phyloP scores from a whole-genome alignment of 2,888 invertebrate species.

The Vesta saturnalis region DNA sequence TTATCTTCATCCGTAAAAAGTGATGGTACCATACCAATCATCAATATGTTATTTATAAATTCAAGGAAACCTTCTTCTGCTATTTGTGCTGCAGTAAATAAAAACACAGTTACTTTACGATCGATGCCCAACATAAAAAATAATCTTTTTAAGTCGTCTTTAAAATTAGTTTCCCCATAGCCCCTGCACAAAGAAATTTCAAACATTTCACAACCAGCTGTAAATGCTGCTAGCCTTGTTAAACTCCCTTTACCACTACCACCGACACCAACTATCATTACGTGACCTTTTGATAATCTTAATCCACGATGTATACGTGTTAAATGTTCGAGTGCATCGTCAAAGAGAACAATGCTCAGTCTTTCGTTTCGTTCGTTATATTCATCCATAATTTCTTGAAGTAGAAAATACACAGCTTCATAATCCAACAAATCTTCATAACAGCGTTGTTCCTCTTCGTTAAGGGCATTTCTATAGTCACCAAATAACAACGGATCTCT shows the following conservation, averaged over 20 bases:
- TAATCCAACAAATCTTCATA: constrained; percentile 93
- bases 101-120: constrained; percentile 80
- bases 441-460: constrained; percentile 79
- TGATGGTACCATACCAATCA: constrained; percentile 86
- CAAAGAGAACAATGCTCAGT: constrained; percentile 86
- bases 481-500: constrained; percentile 88
- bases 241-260: constrained; percentile 90
- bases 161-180: constrained; percentile 83
- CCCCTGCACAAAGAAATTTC: constrained; percentile 86
- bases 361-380: constrained; percentile 80
- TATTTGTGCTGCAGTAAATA: constrained; percentile 86
- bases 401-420: constrained; percentile 86
- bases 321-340: constrained; percentile 91
- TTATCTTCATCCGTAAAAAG: constrained; percentile 90
- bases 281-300: constrained; percentile 85
- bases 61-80: constrained; percentile 87
- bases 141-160: constrained; percentile 86
- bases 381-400: constrained; percentile 90
- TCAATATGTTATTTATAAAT: constrained; percentile 90
- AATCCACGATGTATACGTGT: constrained; percentile 87
- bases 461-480: constrained; percentile 86
- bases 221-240: constrained; percentile 81
- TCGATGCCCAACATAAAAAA: constrained; percentile 82
- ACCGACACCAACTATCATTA: constrained; percentile 87
- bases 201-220: constrained; percentile 84